Evolutionary conservation across 2,888 invertebrate genomes (phyloP), one percentile per base, ranked within the genome.

Genomic region (Sarcophaga subvicina): DNA sequence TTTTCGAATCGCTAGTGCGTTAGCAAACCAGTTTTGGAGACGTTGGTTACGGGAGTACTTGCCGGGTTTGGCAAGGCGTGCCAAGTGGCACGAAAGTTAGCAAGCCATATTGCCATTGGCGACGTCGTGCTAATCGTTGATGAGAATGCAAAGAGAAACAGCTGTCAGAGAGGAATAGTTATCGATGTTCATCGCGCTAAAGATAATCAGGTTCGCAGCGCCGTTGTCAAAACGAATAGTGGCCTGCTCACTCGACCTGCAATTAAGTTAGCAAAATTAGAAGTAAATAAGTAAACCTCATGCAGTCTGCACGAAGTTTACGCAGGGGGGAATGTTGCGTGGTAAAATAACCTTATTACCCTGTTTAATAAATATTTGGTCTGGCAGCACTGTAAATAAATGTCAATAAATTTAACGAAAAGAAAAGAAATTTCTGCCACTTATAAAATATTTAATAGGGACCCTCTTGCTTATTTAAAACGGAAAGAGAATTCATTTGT

Each of bases 61-160:
- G 17, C 80, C 73, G 10, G n/a, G 22, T 47, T 47, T 84, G 49
- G 60, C 86, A 20, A 66, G 80, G 27, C 71, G 86, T 11, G 75
- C 72, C 3, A 86, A 81, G 62, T 81, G 78, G 83, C 80, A 79
- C 45, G 75, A 49, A 20, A 45, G 27, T 63, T 80, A 12, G 27
- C n/a, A 17, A 49, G 20, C 6, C 60, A 67, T 1, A 77, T 87
- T 25, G 49, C 72, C 3, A 54, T 88, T n/a, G 66, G 69, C 20
- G 83, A 87, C 63, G 79, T 85, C n/a, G 87, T 87, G 12, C 79
- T 87, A 14, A 76, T 87, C 20, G 87, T 87, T 2, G 88, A 88
- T 66, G 83, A 86, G 25, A 73, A 69, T 37, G 12, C 80, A 14
- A 82, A 81, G 37, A 17, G 84, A 47, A 85, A 82, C 54, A 85